Base-by-base conservation (phyloP, 2,888 invertebrate genomes). In the Phytoseiulus persimilis region DNA sequence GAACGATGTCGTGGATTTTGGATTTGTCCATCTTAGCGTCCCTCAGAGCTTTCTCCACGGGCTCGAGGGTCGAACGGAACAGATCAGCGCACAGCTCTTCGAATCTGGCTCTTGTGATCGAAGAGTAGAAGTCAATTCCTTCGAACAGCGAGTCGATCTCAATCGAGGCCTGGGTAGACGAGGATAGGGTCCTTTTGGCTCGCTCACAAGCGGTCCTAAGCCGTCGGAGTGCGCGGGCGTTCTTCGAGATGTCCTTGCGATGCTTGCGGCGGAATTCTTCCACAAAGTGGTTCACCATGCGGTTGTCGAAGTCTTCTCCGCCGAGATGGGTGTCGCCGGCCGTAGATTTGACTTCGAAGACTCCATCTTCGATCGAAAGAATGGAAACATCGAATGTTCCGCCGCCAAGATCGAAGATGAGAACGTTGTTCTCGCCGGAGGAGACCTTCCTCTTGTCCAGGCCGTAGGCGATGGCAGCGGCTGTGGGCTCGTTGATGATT, bases 311-410 rank as follows among this genome's bases (percentile, higher is more conserved):
- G 91, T 94, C 94, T 91, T 94, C 94, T 9, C 94, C 94, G 91
- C 96, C 96, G 91, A 96, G 92, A 95, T 96, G 96, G 0, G 96
- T 96, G 92, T 96, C 96, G 6, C 96, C 96, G 3, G 96, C 95
- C 0, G 96, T 96, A 0, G 96, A 94, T 92, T 94, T 95, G 0
- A 96, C 96, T 93, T 96, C 95, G 92, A 96, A 96, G 91, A 96
- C 92, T 0, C 93, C 94, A 91, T 94, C 94, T 91, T 93, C 93
- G 90, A 94, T 93, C 28, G 93, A 93, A 83, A 94, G 92, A 90
- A 94, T 93, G 31, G 94, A 94, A 0, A 93, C 93, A 91, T 93
- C 93, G 91, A 93, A 93, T 83, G 93, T 93, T 32, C 93, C 93
- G 89, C 91, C 94, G 6, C 94, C 94, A 89, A 94, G 92, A 91